Evolutionary conservation across 1,140 invertebrate species (phyloP).

Genomic region (Drosophila novamexicana): DNA sequence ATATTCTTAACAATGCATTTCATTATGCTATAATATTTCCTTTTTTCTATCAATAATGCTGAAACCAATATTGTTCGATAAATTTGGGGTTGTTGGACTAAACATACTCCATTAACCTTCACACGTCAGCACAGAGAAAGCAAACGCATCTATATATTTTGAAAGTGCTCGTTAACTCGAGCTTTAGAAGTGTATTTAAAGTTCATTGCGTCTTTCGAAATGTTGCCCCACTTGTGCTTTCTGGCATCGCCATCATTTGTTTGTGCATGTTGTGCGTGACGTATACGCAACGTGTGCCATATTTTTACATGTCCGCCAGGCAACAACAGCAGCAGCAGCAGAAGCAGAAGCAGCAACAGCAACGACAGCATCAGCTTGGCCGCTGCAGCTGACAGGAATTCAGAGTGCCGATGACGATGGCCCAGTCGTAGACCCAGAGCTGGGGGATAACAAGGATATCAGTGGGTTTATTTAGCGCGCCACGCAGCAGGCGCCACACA

Average conservation of each 20-base stretch:
- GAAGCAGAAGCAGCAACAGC: conserved; percentile 24
- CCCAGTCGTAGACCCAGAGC: conserved; percentile 11
- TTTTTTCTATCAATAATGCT: too few relatives aligned
- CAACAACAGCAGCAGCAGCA: conserved; percentile 43
- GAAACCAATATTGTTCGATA: too few relatives aligned
- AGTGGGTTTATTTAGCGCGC: conserved; percentile 64
- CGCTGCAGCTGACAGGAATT: conserved; percentile 67
- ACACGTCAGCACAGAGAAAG: too few relatives aligned
- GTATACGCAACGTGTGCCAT: conserved; percentile 77
- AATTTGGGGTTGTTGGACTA: too few relatives aligned
- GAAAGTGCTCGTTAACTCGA: neutral
- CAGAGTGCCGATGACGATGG: conserved; percentile 67
- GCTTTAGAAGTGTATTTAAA: conserved; percentile 15
- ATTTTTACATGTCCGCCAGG: conserved; percentile 76
- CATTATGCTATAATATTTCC: too few relatives aligned
- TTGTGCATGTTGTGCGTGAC: conserved; percentile 60
- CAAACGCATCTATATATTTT: too few relatives aligned
- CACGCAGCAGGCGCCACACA: conserved; percentile 51
- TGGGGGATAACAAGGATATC: conserved; percentile 37
- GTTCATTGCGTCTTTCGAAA: conserved; percentile 10
- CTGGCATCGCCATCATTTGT: conserved; percentile 29
- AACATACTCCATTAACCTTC: too few relatives aligned
- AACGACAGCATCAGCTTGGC: conserved; percentile 20
- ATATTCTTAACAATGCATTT: too few relatives aligned
- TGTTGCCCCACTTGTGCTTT: conserved; percentile 11